Evolutionary conservation across 2,888 invertebrate genomes (phyloP).

Genomic region (Euzophera pinguis): DNA sequence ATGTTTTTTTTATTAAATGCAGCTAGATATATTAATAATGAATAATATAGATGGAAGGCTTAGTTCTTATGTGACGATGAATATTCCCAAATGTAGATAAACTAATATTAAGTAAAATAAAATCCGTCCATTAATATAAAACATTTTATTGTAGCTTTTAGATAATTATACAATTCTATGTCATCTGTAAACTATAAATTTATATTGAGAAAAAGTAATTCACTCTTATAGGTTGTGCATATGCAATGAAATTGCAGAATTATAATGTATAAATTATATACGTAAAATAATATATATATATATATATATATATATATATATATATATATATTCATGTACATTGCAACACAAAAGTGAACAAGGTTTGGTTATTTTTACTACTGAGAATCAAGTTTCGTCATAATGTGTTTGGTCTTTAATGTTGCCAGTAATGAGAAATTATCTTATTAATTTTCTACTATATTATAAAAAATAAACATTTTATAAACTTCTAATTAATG

Average conservation of each 20-base stretch:
- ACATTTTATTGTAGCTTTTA: slow-evolving; percentile 38
- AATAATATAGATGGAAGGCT: background rate
- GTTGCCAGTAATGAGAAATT: too few relatives aligned
- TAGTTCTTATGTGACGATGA: slow-evolving; percentile 19
- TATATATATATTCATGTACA: background rate
- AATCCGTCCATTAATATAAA: slow-evolving; percentile 46
- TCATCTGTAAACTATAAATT: slow-evolving; percentile 34
- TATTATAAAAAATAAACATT: too few relatives aligned
- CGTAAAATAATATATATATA: slow-evolving; percentile 8
- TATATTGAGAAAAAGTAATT: slow-evolving; percentile 25
- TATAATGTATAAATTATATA: slow-evolving; percentile 35
- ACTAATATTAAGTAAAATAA: slow-evolving; percentile 33
- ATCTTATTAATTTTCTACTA: too few relatives aligned
- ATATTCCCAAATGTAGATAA: slow-evolving; percentile 69
- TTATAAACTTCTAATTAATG: too few relatives aligned
- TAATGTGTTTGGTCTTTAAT: too few relatives aligned
- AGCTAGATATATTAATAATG: background rate
- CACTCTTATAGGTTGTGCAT: slow-evolving; percentile 56
- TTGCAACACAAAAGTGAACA: too few relatives aligned
- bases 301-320: slow-evolving; percentile 1
- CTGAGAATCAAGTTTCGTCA: too few relatives aligned
- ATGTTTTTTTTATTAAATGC: background rate
- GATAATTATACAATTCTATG: slow-evolving; percentile 33
- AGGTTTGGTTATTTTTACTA: too few relatives aligned
- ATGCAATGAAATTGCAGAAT: slow-evolving; percentile 67